These are phyloP conservation scores for Cairina moschata DNA, from an alignment of 2,113 vertebrate species.

Conservation along the genomic window DNA sequence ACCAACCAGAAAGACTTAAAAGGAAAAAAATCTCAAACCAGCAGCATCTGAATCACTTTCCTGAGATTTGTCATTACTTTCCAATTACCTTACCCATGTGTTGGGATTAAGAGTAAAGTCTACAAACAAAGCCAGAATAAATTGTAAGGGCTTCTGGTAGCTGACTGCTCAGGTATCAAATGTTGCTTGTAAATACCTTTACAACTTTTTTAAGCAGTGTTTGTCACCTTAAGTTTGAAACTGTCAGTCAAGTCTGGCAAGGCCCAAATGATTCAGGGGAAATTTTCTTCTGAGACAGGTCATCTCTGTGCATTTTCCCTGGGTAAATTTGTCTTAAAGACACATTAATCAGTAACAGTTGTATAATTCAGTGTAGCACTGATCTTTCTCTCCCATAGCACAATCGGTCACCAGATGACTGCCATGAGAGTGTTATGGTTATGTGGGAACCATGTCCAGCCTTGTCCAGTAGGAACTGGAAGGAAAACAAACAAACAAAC, in stretches of 20 bases:
- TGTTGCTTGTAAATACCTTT: neutral
- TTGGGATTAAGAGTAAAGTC: neutral
- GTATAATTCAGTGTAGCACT: neutral
- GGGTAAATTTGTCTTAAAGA: neutral
- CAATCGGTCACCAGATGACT: neutral
- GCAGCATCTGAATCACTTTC: neutral
- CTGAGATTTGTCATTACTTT: neutral
- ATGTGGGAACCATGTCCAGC: rapidly evolving
- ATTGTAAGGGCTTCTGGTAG: neutral
- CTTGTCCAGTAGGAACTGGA: neutral
- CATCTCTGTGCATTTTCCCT: neutral
- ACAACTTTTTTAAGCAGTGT: neutral
- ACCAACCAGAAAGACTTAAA: neutral
- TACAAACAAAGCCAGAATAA: neutral
- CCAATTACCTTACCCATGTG: neutral
- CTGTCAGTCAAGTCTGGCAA: neutral
- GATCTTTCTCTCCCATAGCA: neutral
- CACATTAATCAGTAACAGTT: neutral
- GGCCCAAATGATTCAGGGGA: neutral
- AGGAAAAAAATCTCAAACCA: neutral
- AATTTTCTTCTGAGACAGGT: neutral
- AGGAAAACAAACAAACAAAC: no score
- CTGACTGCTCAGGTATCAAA: neutral
- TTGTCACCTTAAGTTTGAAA: neutral
- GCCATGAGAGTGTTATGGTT: neutral